Evolutionary conservation across 2,888 invertebrate genomes (phyloP).

Genomic region (Cheilosia pagana): DNA sequence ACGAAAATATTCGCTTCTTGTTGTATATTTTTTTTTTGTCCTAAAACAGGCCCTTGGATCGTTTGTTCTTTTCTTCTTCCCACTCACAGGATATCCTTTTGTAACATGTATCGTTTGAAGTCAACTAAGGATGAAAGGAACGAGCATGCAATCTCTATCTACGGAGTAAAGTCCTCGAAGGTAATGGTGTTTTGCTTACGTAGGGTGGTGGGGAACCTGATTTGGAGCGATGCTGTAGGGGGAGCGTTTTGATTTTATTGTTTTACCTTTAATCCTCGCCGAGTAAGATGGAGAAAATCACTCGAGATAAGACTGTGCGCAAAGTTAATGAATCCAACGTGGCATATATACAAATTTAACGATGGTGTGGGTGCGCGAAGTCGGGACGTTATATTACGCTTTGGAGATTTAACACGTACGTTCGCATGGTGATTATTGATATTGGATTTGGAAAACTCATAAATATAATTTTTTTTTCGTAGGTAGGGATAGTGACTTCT

Average conservation of each 20-base stretch:
- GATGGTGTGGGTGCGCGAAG: too few relatives aligned
- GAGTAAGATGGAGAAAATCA: neutral
- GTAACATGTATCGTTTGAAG: conserved; percentile 48
- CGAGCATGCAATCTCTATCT: conserved; percentile 20
- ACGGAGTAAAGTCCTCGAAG: conserved; percentile 9
- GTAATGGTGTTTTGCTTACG: conserved; percentile 25
- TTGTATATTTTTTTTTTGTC: conserved; percentile 26
- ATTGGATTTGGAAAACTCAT: neutral
- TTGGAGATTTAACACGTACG: neutral
- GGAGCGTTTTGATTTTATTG: conserved; percentile 45
- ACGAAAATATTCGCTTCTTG: conserved; percentile 27
- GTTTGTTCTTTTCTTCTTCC: conserved; percentile 4
- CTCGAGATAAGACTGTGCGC: neutral
- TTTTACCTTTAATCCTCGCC: conserved; percentile 19
- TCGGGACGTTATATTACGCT: neutral
- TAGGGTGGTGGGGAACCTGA: neutral
- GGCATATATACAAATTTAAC: neutral
- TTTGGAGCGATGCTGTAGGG: neutral
- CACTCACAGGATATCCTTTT: conserved; percentile 29
- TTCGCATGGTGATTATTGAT: neutral
- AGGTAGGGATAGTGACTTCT: too few relatives aligned
- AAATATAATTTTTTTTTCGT: neutral
- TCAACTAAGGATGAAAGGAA: conserved; percentile 4
- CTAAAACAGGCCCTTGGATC: conserved; percentile 22
- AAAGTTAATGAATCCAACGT: conserved; percentile 17